phyloP scores from a whole-genome alignment of 2,113 vertebrate species.

The Oryzias curvinotus region DNA sequence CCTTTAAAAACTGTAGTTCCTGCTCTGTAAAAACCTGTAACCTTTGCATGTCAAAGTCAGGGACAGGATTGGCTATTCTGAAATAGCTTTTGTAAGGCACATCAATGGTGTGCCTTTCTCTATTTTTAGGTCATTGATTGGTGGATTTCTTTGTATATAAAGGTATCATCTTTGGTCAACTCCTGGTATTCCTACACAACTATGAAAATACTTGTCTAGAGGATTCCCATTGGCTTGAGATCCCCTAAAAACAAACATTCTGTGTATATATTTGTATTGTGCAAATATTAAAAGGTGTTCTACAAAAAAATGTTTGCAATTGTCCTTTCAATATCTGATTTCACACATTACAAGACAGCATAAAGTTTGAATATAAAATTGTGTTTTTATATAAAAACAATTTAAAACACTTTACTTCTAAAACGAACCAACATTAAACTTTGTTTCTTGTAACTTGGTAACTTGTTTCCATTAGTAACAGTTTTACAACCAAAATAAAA shows the following conservation, averaged over 20 bases:
- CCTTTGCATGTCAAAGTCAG: constrained; percentile 27
- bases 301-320: no score
- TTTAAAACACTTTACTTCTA: no score
- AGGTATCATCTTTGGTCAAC: not conserved
- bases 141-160: constrained; percentile 2
- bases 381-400: no score
- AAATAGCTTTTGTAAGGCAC: constrained; percentile 25
- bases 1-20: constrained; percentile 63
- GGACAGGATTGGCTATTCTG: constrained; percentile 16
- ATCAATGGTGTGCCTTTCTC: constrained; percentile 13
- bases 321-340: no score
- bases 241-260: constrained; percentile 17
- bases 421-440: no score
- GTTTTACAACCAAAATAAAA: no score
- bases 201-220: not conserved
- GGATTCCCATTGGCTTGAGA: not conserved
- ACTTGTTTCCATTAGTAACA: no score
- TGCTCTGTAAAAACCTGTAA: constrained; percentile 49
- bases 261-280: constrained; percentile 67
- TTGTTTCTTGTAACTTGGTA: no score
- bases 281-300: constrained; percentile 15
- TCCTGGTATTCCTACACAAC: not conserved
- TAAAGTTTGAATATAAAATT: no score
- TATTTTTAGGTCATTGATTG: constrained; percentile 35
- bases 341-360: no score